Conservation (phyloP, 2,888 invertebrate genomes). For the Ethmia dodecea region DNA sequence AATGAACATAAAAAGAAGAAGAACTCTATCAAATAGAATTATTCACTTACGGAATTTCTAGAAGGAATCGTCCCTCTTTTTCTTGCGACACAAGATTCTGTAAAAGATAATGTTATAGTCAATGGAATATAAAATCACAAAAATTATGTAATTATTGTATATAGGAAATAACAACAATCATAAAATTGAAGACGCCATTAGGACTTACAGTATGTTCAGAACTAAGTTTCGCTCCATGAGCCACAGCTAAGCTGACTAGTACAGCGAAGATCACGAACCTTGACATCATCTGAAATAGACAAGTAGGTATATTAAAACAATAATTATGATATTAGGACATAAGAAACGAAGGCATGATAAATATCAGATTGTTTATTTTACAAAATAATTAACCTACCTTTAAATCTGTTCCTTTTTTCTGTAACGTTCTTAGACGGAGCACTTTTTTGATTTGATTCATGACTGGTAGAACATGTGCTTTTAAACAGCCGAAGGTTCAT, state of each 20-base stretch:
- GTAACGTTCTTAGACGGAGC: slow-evolving; percentile 10
- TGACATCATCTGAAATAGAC: slow-evolving; percentile 14
- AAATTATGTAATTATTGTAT: too few relatives aligned
- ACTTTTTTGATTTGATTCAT: slow-evolving; percentile 14
- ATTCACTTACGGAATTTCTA: slow-evolving; percentile 21
- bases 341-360: too few relatives aligned
- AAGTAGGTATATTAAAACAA: background rate
- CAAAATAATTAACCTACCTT: too few relatives aligned
- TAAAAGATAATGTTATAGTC: slow-evolving; percentile 1
- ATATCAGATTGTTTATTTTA: too few relatives aligned
- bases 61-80: slow-evolving; percentile 12
- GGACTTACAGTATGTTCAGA: too few relatives aligned
- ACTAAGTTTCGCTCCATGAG: slow-evolving; percentile 12
- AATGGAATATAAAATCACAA: background rate
- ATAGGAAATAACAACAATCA: too few relatives aligned
- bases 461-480: slow-evolving; percentile 7
- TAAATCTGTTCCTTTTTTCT: too few relatives aligned
- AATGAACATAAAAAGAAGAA: background rate
- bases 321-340: too few relatives aligned
- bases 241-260: slow-evolving; percentile 12
- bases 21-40: background rate
- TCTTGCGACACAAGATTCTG: slow-evolving; percentile 13
- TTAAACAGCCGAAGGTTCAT: slow-evolving; percentile 14
- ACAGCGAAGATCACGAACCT: slow-evolving; percentile 11
- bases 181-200: too few relatives aligned